phyloP scores from a whole-genome alignment of 2,797 vertebrate species.

The Amblyraja radiata region DNA sequence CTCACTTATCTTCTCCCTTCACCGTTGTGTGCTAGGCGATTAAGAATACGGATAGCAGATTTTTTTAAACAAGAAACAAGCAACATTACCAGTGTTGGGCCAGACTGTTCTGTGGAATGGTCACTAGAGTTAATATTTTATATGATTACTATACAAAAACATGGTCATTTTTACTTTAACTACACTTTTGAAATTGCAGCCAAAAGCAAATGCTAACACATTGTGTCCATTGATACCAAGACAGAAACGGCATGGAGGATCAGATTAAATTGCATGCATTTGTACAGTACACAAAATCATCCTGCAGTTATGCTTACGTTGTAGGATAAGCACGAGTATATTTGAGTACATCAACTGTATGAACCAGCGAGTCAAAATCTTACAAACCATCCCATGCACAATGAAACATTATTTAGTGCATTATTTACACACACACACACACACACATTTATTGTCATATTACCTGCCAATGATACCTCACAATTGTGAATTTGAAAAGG shows the following conservation, averaged over 20 bases:
- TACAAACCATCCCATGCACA: neutral
- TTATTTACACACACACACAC: neutral
- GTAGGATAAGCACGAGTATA: constrained; percentile 19
- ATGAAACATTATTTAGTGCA: constrained; percentile 6
- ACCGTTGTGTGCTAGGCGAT: neutral
- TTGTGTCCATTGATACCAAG: neutral
- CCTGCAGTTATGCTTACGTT: neutral
- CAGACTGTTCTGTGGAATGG: constrained; percentile 19
- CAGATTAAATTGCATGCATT: constrained; percentile 34
- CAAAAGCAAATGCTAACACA: constrained; percentile 32
- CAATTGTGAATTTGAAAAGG: neutral
- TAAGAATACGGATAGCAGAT: neutral
- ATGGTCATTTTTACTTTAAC: neutral
- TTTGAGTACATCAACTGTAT: constrained; percentile 24
- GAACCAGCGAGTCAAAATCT: constrained; percentile 34
- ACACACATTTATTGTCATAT: neutral
- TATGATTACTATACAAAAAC: constrained; percentile 16
- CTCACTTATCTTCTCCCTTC: neutral
- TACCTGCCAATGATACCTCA: neutral
- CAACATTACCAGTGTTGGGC: constrained; percentile 19
- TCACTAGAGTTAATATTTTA: constrained; percentile 26
- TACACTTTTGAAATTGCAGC: constrained; percentile 28
- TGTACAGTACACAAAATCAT: constrained; percentile 34
- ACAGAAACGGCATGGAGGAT: neutral
- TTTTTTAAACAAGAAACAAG: constrained; percentile 14